Base-by-base conservation (phyloP, 2,113 vertebrate genomes). In the Origma solitaria region DNA sequence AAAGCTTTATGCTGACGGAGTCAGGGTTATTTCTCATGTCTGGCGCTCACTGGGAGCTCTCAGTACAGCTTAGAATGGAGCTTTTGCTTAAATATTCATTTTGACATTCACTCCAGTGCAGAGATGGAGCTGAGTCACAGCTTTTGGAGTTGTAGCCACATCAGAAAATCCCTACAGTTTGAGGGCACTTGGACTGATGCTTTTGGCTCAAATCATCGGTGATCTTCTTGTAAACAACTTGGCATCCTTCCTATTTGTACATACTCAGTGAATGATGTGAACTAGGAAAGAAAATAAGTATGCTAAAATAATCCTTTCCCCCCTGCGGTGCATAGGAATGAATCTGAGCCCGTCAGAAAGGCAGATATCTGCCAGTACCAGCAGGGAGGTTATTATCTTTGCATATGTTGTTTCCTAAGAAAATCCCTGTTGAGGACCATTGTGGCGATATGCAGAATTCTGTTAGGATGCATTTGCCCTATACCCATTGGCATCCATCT, bases 161-260 rank as follows among this genome's bases (percentile, higher is more conserved):
- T 81, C 38, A 91, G 85, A 94, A 96, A 93, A 77, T 40, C 72
- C 76, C 64, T 56, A 11, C 84, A 50, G 20, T 86, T 11, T 71
- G 77, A 93, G 76, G 92, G 88, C 80, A 88, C 40, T 95, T 78
- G 75, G 31, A 68, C 76, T 50, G 64, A 75, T 64, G 51, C n/a
- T 72, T 93, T 94, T 90, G 82, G 56, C 90, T 88, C 53, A 78
- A 56, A 47, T 73, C 6, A 73, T 45, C 15, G 7, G 66, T 70
- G 84, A 73, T 91, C 81, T 73, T 82, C 86, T 70, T 90, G 85
- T 94, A 95, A 96, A 97, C 90, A 97, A n/a, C 75, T 83, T 94
- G 90, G 84, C 86, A 47, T 78, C n/a, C 57, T 62, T 95, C 82
- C 72, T 71, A 51, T 83, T 96, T 90, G 92, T 94, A 85, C 75